Base-by-base conservation (phyloP, 1,140 invertebrate species). In the Uloborus diversus region DNA sequence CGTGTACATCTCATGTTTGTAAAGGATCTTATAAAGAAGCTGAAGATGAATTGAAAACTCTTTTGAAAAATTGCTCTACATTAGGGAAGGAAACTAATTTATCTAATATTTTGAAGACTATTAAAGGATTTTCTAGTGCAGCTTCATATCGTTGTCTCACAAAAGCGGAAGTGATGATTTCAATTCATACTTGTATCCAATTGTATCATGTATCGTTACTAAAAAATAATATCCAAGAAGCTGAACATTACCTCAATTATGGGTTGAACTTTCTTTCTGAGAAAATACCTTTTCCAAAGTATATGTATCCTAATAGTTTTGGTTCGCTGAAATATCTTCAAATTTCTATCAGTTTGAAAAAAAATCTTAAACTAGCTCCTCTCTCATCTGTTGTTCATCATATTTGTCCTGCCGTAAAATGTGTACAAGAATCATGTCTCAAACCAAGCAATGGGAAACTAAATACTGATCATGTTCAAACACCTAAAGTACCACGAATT, bases 321-420 rank as follows among this genome's bases (percentile, higher is more conserved):
- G 73, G 30, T 14, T 13, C 42, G 5, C 20, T 78, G 30, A 64
- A 65, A 42, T 78, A 65, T 37, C 33, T 65, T 56, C 11, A 78
- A 28, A 65, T 66, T 27, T 23, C 56, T n/a, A 35, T 32, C 4
- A 25, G 9, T 28, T 66, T 78, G 13, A 65, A 66, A 20, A 56
- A 28, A 11, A 17, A 37, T 20, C 28, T 56, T 2, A 32, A 51
- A n/a, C 35, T 78, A 17, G 11, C 33, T 37, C 7, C 28, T 4
- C 27, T 56, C 28, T 35, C 17, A 30, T 64, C 13, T 42, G 13
- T 78, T 53, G 73, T 53, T n/a, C 37, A 17, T 42, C 23, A 27
- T 14, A n/a, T 66, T 42, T 65, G 61, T 30, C 73, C 73, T n/a
- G 51, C 73, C 32, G 49, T 78, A 2, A 42, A 66, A 28, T 56